Evolutionary conservation across 2,888 invertebrate species (phyloP), one percentile per base, ranked within the genome.

Genomic region (Onthophagus sagittarius): DNA sequence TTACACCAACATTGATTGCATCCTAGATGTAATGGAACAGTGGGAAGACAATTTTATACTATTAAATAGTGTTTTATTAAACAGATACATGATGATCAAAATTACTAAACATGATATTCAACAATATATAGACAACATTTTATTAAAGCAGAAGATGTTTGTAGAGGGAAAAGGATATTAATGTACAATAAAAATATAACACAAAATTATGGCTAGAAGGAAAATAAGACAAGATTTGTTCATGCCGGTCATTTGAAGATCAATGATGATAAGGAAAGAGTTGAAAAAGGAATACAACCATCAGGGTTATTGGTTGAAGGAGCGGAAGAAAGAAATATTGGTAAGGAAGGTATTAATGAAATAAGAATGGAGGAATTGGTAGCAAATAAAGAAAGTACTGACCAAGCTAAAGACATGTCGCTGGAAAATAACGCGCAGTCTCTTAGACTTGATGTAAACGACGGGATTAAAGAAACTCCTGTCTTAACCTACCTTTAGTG

Each of bases 11-110:
- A 75, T 33, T n/a, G n/a, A n/a, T n/a, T 76, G 39, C 78, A 78
- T 32, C 77, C 78, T 4, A 74, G 75, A 14, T 79, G 76, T n/a
- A 79, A 79, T 64, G 77, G 78, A 13, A 71, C 76, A 69, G 77
- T 73, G 7, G 77, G 76, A 73, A 72, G 77, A 2, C 76, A 75
- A 13, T 77, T 79, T 39, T 23, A 71, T 15, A 67, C 71, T 15
- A 15, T 71, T 14, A 74, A 74, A 71, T 14, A 64, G 15, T 15
- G 11, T 13, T 62, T 53, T n/a, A 53, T 53, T 53, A 71, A 73
- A 65, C 63, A 71, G 14, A n/a, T 71, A n/a, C 53, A 62, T 53
- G 39, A 33, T 3, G 33, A 14, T 32, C 31, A 33, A 62, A 70
- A 62, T 15, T 3, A 11, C 15, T 0, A 70, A 62, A n/a, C 39